Percentiles rank a stretch among this genome's conserved stretches.
Conservation (phyloP, 2,888 invertebrate species). For the Acanthopleura granulata region DNA sequence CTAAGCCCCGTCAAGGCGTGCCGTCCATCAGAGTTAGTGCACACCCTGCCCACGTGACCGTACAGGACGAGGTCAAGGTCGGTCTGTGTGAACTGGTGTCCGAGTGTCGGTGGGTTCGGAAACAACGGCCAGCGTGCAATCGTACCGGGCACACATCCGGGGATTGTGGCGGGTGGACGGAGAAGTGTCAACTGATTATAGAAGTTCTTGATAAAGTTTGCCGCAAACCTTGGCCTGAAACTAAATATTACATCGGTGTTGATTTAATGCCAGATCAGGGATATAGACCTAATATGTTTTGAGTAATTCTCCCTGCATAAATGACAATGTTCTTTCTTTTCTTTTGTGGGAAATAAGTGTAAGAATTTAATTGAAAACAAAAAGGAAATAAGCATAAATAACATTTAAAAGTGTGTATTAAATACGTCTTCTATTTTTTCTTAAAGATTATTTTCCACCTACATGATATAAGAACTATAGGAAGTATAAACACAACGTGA, state of each 20-base stretch:
- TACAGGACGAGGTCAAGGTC: not conserved
- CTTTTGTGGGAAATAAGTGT: too few relatives aligned
- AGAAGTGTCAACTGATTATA: not conserved
- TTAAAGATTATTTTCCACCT: too few relatives aligned
- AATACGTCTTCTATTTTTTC: too few relatives aligned
- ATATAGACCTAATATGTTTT: not conserved
- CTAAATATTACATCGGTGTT: not conserved
- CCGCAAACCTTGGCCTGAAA: slow-evolving; percentile 1
- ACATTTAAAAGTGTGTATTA: too few relatives aligned
- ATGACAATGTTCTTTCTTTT: too few relatives aligned
- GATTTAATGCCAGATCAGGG: not conserved
- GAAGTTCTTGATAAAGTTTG: not conserved
- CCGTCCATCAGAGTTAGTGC: not conserved
- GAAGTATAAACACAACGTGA: too few relatives aligned
- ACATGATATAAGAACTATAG: too few relatives aligned
- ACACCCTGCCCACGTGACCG: not conserved
- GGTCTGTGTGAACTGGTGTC: not conserved
- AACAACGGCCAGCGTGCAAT: not conserved
- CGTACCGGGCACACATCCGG: not conserved
- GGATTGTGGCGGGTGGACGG: not conserved
- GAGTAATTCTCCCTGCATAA: not conserved
- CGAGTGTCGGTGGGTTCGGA: not conserved
- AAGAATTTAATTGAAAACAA: too few relatives aligned
- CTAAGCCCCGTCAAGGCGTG: not conserved
- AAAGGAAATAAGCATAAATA: too few relatives aligned